Evolutionary conservation across 2,113 vertebrate species (phyloP), one percentile per base, ranked within the genome.

Genomic region (Apteryx mantelli): DNA sequence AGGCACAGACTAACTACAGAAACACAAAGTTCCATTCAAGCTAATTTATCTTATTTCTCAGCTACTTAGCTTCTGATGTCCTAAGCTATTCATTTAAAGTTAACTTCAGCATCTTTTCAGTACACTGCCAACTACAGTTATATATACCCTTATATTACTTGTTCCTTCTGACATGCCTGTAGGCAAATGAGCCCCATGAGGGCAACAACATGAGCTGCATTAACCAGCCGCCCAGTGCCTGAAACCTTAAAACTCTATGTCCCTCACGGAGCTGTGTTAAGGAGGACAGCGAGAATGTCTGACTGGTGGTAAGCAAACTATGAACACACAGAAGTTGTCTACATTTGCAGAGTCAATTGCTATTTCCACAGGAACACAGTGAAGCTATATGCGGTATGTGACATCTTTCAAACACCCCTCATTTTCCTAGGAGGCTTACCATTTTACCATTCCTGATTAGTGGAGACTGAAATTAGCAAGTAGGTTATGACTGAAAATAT

Each of bases 81-180:
- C 94, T 87, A 70, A 3, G 2, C 91, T 22, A 79, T 85, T 95
- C 91, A 91, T 95, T 91, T 89, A 73, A 85, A 91, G 66, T 5
- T 20, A 86, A 82, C 70, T 96, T 91, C 91, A 69, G 75, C 89
- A 86, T 88, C 94, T 77, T 82, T 88, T 58, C 94, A 63, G 87
- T 36, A n/a, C 1, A 0, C 89, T 94, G 88, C 95, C 96, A 97
- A 81, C 79, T 89, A 38, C 88, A 60, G 85, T 96, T 94, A 93
- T 70, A 82, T 40, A 87, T 85, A 76, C 36, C 87, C 79, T 92
- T 58, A 85, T 73, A 88, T 88, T 89, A 56, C 91, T 95, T 94
- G 89, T 89, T 96, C 92, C 60, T 91, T 80, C 93, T 96, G 94
- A 95, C 89, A 96, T 94, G 91, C 96, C 96, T 80, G 93, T 88